Base-by-base conservation (phyloP, 2,888 invertebrate species). In the Cryptocheilus praepositus region DNA sequence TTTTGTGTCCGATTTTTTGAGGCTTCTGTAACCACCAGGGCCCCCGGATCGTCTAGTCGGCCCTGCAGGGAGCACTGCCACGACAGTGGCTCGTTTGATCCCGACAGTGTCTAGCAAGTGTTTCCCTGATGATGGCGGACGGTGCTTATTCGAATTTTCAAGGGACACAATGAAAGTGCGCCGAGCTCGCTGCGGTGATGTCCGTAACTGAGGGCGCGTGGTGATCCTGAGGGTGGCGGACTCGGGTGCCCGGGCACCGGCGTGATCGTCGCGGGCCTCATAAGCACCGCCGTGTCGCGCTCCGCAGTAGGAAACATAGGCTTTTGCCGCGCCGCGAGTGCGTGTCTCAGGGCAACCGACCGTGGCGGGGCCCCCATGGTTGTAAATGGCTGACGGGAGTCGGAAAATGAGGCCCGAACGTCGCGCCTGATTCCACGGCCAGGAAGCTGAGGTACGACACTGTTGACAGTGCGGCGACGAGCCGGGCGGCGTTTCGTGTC, bases 351-450 rank as follows among this genome's bases (percentile, higher is more conserved):
- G 64, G 63, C 69, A 70, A 72, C 68, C 74, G 76, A 83, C 80
- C 80, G 81, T 79, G 81, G 83, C 83, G 80, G 83, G 83, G 77
- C 77, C 81, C 82, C 79, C 82, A 80, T 83, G 80, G 70, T 71
- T 68, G 77, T 76, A 81, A 85, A 86, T 82, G 85, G 82, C 85
- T 82, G 83, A 84, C 79, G 79, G 77, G 74, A 73, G 70, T 75
- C 74, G 74, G 77, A 73, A 74, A 79, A 84, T 82, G 82, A 85
- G 81, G 74, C 49, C 71, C 71, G 71, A 64, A 73, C 62, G 63
- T 80, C 66, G 71, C 74, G 75, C 75, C 65, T 82, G 77, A 82
- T 81, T 80, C 71, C 66, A 74, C 75, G 70, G 77, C 73, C 58
- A 61, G 67, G 68, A 80, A 67, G 73, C 71, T 70, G 69, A 82